Evolutionary conservation across 2,113 vertebrate genomes (phyloP), one percentile per base, ranked within the genome.

Genomic region (Macaca fascicularis): DNA sequence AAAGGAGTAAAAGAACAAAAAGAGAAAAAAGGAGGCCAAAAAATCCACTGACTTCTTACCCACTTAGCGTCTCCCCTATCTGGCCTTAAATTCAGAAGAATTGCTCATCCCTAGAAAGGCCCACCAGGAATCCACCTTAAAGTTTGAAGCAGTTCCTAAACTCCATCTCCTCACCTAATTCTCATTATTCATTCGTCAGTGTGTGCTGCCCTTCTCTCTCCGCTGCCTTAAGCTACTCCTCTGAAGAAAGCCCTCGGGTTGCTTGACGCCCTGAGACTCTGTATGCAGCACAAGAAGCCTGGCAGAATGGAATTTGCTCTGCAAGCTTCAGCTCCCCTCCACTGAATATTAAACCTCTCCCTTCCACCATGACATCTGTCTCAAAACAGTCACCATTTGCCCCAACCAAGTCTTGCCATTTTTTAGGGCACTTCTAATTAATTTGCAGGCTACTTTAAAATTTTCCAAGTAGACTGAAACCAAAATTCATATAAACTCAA

Each of bases 401-500:
- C 25, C 78, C 90, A 72, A 72, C 16, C 19, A 96, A 50, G 16
- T 57, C 55, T 85, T 95, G 67, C 23, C 79, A 50, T 87, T 80
- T 89, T 50, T 40, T 86, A 86, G n/a, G 14, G 32, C 22, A 79
- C 27, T 83, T 85, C 50, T 78, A 70, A 78, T 88, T 90, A 89
- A 93, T 78, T 43, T 83, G 32, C 59, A 50, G 76, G 67, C 12
- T 22, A 14, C 67, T 78, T 89, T 61, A 83, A 88, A 79, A 27
- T 78, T 48, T 91, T n/a, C 55, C 50, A 86, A 95, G 11, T 76
- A 48, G 6, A 89, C 0, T 64, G 48, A 89, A 96, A 91, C 20
- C 14, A 95, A 92, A 83, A 92, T 57, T 69, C 70, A 89, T 12
- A 76, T 30, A 90, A 93, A 89, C 9, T 81, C 67, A 93, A 89